phyloP scores from a whole-genome alignment of 37 sponge, comb jelly and placozoan species.

The Axinella damicornis region DNA sequence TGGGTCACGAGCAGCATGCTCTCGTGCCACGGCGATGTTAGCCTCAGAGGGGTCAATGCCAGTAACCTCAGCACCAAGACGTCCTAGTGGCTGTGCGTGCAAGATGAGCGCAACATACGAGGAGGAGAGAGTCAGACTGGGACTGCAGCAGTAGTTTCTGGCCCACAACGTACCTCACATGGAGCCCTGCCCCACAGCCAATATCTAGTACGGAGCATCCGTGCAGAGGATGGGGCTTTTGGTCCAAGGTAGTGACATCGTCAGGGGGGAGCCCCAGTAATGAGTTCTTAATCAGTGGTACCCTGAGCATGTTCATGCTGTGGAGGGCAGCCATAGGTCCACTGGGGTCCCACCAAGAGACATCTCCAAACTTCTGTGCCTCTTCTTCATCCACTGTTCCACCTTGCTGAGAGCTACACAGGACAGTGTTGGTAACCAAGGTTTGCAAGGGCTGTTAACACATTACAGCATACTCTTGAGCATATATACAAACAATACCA shows the following conservation, averaged over 20 bases:
- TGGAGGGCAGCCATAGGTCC: conserved; percentile 38
- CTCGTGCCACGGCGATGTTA: conserved; percentile 34
- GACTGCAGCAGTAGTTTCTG: no score
- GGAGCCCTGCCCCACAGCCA: conserved; percentile 77
- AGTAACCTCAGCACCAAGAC: conserved; percentile 62
- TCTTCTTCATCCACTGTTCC: conserved; percentile 14
- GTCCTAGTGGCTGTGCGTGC: conserved; percentile 51
- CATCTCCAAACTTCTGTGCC: conserved; percentile 20
- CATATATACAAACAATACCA: no score
- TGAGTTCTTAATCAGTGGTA: conserved; percentile 56
- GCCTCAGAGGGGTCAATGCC: conserved; percentile 62
- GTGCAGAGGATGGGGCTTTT: conserved; percentile 28
- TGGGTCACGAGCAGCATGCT: conserved; percentile 32
- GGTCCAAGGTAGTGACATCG: neutral
- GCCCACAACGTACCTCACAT: conserved; percentile 54
- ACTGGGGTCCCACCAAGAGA: conserved; percentile 21
- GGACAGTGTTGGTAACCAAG: no score
- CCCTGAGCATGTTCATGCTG: conserved; percentile 67
- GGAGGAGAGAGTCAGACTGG: no score
- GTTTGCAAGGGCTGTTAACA: no score
- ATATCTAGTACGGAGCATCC: conserved; percentile 63
- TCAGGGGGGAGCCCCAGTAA: conserved; percentile 38
- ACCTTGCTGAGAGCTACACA: no score
- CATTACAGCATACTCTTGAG: no score
- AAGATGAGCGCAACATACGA: no score